phyloP scores from a whole-genome alignment of 2,888 invertebrate species.

The Spodoptera picta region DNA sequence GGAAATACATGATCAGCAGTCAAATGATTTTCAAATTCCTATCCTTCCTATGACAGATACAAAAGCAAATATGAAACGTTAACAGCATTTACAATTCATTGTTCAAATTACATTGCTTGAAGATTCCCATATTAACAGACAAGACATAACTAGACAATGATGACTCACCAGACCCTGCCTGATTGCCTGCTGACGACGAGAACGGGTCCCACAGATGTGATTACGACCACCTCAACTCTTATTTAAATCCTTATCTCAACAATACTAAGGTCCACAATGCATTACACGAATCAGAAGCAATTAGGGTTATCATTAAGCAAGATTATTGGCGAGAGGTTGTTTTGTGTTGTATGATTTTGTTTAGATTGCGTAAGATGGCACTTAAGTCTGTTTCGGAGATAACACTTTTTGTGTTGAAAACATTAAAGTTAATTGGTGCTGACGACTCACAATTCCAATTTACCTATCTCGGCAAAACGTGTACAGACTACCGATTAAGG shows the following conservation, averaged over 20 bases:
- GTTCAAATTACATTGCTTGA: no score
- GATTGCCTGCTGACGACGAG: slow-evolving; percentile 56
- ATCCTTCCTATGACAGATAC: no score
- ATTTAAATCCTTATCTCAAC: slow-evolving; percentile 39
- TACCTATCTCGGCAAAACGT: slow-evolving; percentile 15
- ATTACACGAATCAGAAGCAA: slow-evolving; percentile 35
- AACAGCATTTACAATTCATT: no score
- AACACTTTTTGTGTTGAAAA: slow-evolving; percentile 20
- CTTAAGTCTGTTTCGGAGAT: slow-evolving; percentile 31
- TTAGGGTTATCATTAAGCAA: slow-evolving; percentile 57
- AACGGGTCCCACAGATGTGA: slow-evolving; percentile 56
- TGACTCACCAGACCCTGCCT: slow-evolving; percentile 56
- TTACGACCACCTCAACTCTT: slow-evolving; percentile 46
- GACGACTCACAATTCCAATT: slow-evolving; percentile 10
- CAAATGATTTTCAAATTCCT: background rate
- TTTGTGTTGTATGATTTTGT: slow-evolving; percentile 42
- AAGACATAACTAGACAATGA: slow-evolving; percentile 37
- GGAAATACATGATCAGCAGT: slow-evolving; percentile 13
- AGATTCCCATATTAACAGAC: slow-evolving; percentile 3
- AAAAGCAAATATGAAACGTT: no score
- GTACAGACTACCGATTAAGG: slow-evolving; percentile 3
- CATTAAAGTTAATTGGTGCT: slow-evolving; percentile 10
- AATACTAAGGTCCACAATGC: slow-evolving; percentile 37
- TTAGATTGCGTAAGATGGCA: slow-evolving; percentile 30
- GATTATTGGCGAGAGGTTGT: slow-evolving; percentile 46